These are phyloP conservation scores for Xylota segnis DNA, from an alignment of 2,888 invertebrate genomes.

Conservation along the genomic window DNA sequence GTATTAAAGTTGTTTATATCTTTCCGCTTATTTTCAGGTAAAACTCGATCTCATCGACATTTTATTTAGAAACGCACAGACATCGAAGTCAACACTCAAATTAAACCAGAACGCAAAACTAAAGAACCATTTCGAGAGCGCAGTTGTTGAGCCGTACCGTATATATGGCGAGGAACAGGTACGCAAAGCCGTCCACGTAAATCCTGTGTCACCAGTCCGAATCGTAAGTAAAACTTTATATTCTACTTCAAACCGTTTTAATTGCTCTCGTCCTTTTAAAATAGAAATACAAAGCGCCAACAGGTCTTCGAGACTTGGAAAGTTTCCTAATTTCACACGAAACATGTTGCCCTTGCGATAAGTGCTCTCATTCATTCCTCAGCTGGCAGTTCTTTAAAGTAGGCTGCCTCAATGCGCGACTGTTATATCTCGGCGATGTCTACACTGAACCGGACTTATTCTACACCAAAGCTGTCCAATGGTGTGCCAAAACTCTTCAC, in stretches of 20 bases:
- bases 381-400: slow-evolving; percentile 80
- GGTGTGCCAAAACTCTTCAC: slow-evolving; percentile 75
- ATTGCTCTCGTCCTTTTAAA: background rate
- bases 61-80: slow-evolving; percentile 73
- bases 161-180: slow-evolving; percentile 79
- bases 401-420: slow-evolving; percentile 81
- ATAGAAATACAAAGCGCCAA: slow-evolving; percentile 47
- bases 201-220: slow-evolving; percentile 77
- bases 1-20: background rate
- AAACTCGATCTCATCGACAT: slow-evolving; percentile 79
- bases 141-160: slow-evolving; percentile 44
- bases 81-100: slow-evolving; percentile 1
- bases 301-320: slow-evolving; percentile 24
- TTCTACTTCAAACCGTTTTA: background rate
- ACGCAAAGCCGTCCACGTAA: slow-evolving; percentile 78
- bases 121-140: slow-evolving; percentile 20
- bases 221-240: slow-evolving; percentile 67
- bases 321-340: slow-evolving; percentile 63
- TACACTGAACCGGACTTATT: slow-evolving; percentile 79
- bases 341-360: slow-evolving; percentile 60
- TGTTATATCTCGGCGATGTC: slow-evolving; percentile 80
- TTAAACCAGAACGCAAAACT: background rate
- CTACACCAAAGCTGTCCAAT: slow-evolving; percentile 78
- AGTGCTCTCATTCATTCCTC: slow-evolving; percentile 75
- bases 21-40: slow-evolving; percentile 29